Percentiles rank a stretch among this genome's conserved stretches.
Conservation (phyloP, 2,888 invertebrate genomes). For the Agrilus biguttatus region DNA sequence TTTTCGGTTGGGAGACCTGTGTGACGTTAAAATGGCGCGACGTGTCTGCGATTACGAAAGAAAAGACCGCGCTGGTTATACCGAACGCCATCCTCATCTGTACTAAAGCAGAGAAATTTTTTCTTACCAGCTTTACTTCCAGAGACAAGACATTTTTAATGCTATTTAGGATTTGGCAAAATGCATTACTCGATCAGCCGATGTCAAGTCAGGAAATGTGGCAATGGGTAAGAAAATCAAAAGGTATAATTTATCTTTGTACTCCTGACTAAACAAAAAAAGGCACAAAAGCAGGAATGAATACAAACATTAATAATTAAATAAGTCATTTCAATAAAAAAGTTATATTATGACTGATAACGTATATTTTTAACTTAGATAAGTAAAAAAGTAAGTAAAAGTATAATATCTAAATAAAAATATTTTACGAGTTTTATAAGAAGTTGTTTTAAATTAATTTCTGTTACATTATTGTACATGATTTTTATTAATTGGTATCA, state of each 20-base stretch:
- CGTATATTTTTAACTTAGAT: no score
- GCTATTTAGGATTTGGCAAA: slow-evolving; percentile 94
- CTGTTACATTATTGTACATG: no score
- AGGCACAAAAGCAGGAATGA: no score
- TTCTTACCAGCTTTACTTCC: slow-evolving; percentile 88
- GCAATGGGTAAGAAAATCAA: slow-evolving; percentile 54
- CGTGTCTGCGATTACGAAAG: slow-evolving; percentile 86
- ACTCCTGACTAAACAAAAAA: no score
- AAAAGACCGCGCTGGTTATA: slow-evolving; percentile 85
- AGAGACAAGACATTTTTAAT: slow-evolving; percentile 91
- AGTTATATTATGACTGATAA: no score
- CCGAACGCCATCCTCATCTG: slow-evolving; percentile 89
- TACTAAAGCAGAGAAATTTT: slow-evolving; percentile 72
- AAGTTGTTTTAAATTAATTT: no score
- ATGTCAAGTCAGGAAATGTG: slow-evolving; percentile 72
- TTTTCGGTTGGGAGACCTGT: slow-evolving; percentile 91
- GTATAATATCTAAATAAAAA: no score
- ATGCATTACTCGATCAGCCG: slow-evolving; percentile 81
- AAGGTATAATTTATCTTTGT: slow-evolving; percentile 2
- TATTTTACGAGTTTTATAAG: no score
- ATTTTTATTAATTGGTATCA: no score
- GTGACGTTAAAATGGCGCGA: slow-evolving; percentile 79
- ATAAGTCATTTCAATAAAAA: no score
- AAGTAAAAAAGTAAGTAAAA: no score
- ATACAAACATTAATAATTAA: no score